Conservation (phyloP, 2,888 invertebrate genomes). For the Scaptomyza parva region DNA sequence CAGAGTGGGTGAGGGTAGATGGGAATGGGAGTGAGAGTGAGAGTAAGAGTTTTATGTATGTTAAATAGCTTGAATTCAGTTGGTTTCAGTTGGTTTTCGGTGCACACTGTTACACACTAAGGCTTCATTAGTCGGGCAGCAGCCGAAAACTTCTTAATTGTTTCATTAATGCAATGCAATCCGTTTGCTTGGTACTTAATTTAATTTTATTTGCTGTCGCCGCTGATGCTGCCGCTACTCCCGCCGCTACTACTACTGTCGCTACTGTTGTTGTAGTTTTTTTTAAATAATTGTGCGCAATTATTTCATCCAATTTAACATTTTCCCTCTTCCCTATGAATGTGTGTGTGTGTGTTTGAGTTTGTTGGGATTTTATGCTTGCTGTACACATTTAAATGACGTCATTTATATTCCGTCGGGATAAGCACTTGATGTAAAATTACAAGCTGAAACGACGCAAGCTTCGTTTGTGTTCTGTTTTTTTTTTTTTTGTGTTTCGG, state of each 20-base stretch:
- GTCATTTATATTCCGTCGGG: conserved; percentile 77
- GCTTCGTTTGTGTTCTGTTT: conserved; percentile 7
- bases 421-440: conserved; percentile 78
- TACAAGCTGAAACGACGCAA: conserved; percentile 46
- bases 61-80: conserved; percentile 40
- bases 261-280: conserved; percentile 44
- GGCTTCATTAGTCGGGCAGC: conserved; percentile 70
- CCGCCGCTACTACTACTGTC: conserved; percentile 28
- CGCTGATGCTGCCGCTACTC: conserved; percentile 33
- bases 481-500: not conserved
- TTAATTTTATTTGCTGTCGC: conserved; percentile 75
- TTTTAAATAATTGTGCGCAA: conserved; percentile 78
- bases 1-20: too few relatives aligned
- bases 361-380: conserved; percentile 48
- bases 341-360: conserved; percentile 14
- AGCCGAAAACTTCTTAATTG: conserved; percentile 70
- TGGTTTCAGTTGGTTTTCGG: conserved; percentile 19
- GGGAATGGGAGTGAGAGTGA: too few relatives aligned
- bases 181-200: conserved; percentile 75
- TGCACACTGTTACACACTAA: too few relatives aligned
- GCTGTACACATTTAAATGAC: conserved; percentile 70
- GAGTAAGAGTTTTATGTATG: conserved; percentile 9
- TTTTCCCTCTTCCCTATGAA: conserved; percentile 42
- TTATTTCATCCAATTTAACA: conserved; percentile 80
- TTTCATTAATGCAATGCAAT: conserved; percentile 78